phyloP scores from a whole-genome alignment of 2,888 invertebrate genomes.

The Tachina lurida region DNA sequence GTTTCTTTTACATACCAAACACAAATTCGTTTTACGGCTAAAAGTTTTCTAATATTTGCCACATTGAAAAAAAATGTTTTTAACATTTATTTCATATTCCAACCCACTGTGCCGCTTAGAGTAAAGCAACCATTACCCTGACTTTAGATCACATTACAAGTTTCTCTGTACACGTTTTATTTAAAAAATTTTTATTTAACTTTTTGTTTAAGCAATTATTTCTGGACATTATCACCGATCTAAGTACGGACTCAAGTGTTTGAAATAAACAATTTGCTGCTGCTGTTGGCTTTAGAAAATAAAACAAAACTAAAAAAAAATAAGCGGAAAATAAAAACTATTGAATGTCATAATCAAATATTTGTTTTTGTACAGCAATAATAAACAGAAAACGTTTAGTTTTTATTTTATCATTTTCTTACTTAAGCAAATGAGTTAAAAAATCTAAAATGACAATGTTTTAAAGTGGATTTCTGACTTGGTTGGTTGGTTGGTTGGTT shows the following conservation, averaged over 20 bases:
- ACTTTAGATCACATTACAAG: conserved; percentile 58
- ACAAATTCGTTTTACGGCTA: too few relatives aligned
- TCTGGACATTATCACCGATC: conserved; percentile 57
- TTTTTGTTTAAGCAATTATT: conserved; percentile 50
- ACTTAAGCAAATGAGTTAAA: conserved; percentile 34
- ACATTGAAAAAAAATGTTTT: neutral
- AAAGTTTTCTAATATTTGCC: too few relatives aligned
- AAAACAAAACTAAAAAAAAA: conserved; percentile 20
- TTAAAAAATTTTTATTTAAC: conserved; percentile 9
- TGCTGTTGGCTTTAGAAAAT: conserved; percentile 28
- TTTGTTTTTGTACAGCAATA: conserved; percentile 30
- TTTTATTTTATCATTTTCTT: neutral
- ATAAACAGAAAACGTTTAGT: neutral
- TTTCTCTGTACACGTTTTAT: conserved; percentile 32
- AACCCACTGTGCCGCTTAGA: neutral
- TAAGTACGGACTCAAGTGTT: conserved; percentile 38
- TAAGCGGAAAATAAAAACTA: conserved; percentile 28
- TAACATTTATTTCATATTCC: neutral
- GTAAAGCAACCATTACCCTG: conserved; percentile 41
- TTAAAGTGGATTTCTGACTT: conserved; percentile 32
- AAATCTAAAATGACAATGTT: conserved; percentile 59
- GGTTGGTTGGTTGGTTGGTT: neutral
- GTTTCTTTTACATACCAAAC: too few relatives aligned
- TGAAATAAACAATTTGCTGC: conserved; percentile 62
- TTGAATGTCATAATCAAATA: conserved; percentile 65